Base-by-base conservation (phyloP, 23 tunicate species). In the Pegea sp. region DNA sequence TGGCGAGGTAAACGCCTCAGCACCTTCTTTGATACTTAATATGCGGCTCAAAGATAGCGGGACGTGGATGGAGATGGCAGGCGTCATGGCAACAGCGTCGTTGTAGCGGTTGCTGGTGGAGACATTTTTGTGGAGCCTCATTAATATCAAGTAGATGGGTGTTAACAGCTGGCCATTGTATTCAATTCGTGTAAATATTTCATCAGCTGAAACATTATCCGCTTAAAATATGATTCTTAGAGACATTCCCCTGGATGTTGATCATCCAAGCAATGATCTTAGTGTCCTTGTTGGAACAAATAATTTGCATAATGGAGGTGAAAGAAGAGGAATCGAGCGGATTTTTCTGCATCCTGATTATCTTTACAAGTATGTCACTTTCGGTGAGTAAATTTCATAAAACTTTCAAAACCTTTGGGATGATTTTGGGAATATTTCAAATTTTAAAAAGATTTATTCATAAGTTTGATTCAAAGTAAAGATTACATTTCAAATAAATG, bases 41-140 rank as follows among this genome's bases (percentile, higher is more conserved):
- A n/a, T n/a, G n/a, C n/a, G n/a, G n/a, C n/a, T n/a, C n/a, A n/a
- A 8, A 38, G 46, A 38, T 8, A 38, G 46, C 16, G 16, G 46
- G 13, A 16, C 13, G 16, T 16, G 16, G 16, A 38, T 38, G 46
- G 46, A 11, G 13, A 16, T 38, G 46, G 46, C 46, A 38, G 16
- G 46, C 46, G 46, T 38, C 46, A 11, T 38, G 46, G 46, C 46
- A 38, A 16, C 46, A 38, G 16, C 46, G 46, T 16, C 16, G 16
- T 16, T 38, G 46, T 16, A 8, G 13, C 11, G 11, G 11, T 11
- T 38, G 46, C 46, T 38, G 46, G 46, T 38, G 46, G 46, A 11
- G 46, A 11, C 46, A 38, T 38, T 38, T 38, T 38, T 38, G 46
- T 16, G 46, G 46, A 38, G 16, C 46, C 46, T 8, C 46, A 38